Evolutionary conservation across 2,113 vertebrate species (phyloP).

Genomic region (Stictonetta naevosa): DNA sequence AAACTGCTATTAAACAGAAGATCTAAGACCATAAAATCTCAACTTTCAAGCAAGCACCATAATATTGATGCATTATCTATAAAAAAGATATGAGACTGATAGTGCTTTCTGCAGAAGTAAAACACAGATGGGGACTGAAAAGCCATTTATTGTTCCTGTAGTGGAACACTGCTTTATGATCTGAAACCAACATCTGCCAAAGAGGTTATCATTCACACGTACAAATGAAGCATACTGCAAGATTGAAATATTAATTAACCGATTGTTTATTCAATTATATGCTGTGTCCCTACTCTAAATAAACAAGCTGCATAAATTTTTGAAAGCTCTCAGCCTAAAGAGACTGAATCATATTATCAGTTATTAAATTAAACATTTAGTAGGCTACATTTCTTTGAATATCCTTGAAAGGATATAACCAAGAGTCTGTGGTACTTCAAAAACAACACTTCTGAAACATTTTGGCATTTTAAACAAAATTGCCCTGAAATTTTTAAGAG

Average conservation of each 20-base stretch:
- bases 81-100: background rate
- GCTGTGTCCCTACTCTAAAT: background rate
- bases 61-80: background rate
- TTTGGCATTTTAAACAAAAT: background rate
- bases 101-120: background rate
- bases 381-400: background rate
- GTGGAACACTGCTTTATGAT: background rate
- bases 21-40: background rate
- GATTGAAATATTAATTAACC: slow-evolving; percentile 9
- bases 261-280: slow-evolving; percentile 24
- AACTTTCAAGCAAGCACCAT: background rate
- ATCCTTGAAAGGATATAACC: background rate
- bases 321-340: background rate
- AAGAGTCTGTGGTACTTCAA: background rate
- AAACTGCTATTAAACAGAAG: background rate
- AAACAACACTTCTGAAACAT: background rate
- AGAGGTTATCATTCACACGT: background rate
- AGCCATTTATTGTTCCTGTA: background rate
- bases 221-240: background rate
- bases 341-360: background rate
- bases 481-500: background rate
- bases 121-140: background rate
- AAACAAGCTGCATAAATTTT: slow-evolving; percentile 30
- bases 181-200: background rate
- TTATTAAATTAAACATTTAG: slow-evolving; percentile 18